A percentile compares a stretch with the other conserved stretches of the same genome.
Evolutionary conservation across 1,140 invertebrate genomes (phyloP).

Genomic region (Megathymus violae): DNA sequence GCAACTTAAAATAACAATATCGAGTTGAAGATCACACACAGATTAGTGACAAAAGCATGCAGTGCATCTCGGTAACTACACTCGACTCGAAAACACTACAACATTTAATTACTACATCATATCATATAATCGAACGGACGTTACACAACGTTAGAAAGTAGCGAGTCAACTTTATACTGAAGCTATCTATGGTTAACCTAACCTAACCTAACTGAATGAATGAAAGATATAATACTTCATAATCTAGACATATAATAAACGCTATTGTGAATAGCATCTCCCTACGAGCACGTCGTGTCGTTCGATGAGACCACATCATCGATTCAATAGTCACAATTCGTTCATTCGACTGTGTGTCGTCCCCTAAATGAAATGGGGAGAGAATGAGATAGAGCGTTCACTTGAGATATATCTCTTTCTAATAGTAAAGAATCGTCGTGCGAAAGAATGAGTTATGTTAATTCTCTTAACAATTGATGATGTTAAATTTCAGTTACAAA

Average conservation of each 20-base stretch:
- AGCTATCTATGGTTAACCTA: too few relatives aligned
- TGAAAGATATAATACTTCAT: slow-evolving; percentile 12
- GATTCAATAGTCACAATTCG: too few relatives aligned
- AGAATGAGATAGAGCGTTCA: too few relatives aligned
- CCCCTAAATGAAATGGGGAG: too few relatives aligned
- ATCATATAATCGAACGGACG: slow-evolving; percentile 18
- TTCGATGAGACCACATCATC: slow-evolving; percentile 67
- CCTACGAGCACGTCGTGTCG: slow-evolving; percentile 28
- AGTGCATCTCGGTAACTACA: slow-evolving; percentile 48
- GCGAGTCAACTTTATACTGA: slow-evolving; percentile 19
- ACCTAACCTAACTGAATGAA: too few relatives aligned
- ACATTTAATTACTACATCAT: slow-evolving; percentile 14
- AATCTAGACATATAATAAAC: slow-evolving; percentile 23
- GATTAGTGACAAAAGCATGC: slow-evolving; percentile 68
- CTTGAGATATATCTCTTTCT: too few relatives aligned
- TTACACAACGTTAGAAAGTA: slow-evolving; percentile 24
- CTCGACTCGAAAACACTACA: background rate
- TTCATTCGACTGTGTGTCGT: too few relatives aligned
- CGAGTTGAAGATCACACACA: slow-evolving; percentile 72
- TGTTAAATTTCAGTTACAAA: too few relatives aligned
- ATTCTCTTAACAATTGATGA: too few relatives aligned
- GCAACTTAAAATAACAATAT: slow-evolving; percentile 14
- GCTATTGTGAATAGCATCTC: slow-evolving; percentile 19
- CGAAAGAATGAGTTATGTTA: too few relatives aligned
- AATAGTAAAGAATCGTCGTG: too few relatives aligned